These are phyloP conservation scores for Grallaria varia DNA, from an alignment of 2,113 vertebrate species.

Conservation along the genomic window DNA sequence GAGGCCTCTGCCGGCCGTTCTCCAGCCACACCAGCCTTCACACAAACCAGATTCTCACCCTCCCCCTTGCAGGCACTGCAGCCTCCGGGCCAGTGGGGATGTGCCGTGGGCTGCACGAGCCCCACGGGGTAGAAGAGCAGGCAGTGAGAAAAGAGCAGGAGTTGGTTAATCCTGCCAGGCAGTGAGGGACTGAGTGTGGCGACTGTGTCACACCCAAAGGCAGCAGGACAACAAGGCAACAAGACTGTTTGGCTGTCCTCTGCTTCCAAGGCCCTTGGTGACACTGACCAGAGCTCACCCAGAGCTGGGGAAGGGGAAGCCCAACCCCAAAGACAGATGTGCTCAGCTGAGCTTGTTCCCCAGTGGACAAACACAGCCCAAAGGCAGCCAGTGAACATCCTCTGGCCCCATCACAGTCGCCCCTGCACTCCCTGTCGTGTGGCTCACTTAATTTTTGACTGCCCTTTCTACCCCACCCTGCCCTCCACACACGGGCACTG, in stretches of 20 bases:
- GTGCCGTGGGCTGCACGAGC: background rate
- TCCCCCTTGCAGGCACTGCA: background rate
- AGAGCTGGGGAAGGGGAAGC: background rate
- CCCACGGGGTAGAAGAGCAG: background rate
- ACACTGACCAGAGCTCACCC: background rate
- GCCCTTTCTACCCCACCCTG: background rate
- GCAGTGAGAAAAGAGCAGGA: background rate
- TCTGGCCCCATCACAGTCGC: background rate
- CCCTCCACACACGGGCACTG: no score
- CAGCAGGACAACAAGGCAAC: background rate
- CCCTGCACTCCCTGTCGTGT: background rate
- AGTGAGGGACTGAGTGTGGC: rapidly evolving
- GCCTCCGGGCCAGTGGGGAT: background rate
- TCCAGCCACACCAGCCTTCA: background rate
- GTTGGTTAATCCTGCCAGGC: background rate
- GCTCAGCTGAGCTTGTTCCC: background rate
- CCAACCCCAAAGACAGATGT: background rate
- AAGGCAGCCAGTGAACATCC: background rate
- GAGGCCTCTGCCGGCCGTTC: constrained; percentile 40
- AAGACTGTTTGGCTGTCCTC: background rate
- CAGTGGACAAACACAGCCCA: background rate
- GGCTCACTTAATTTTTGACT: background rate
- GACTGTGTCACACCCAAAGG: background rate
- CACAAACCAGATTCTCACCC: constrained; percentile 20
- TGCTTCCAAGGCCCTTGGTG: background rate